phyloP scores from a whole-genome alignment of 2,113 vertebrate species.

The Globicephala melas region DNA sequence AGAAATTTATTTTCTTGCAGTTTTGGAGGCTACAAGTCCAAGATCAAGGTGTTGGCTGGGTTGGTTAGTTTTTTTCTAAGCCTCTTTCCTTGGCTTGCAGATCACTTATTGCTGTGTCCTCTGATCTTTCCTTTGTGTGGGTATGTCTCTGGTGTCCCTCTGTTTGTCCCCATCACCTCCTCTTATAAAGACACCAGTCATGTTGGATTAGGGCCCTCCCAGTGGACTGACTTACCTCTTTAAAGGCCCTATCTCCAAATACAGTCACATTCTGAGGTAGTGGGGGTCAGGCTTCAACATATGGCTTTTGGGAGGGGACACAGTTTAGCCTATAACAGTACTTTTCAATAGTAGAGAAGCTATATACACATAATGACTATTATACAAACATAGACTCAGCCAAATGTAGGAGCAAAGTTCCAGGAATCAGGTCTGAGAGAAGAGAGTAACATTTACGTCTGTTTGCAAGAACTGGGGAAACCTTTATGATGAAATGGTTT shows the following conservation, averaged over 20 bases:
- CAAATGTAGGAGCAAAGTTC: background rate
- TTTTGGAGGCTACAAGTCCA: background rate
- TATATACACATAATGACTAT: background rate
- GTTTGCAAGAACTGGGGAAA: background rate
- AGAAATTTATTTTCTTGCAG: background rate
- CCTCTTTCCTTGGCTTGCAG: background rate
- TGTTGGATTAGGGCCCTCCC: background rate
- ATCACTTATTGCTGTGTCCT: background rate
- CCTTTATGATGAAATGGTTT: background rate
- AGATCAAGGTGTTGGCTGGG: background rate
- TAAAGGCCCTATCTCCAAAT: background rate
- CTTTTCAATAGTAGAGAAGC: background rate
- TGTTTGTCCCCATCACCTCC: background rate
- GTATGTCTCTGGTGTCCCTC: background rate
- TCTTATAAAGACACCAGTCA: background rate
- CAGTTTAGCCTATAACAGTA: background rate
- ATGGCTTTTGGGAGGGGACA: background rate
- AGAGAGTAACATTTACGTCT: background rate
- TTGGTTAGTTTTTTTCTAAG: background rate
- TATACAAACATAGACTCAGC: background rate
- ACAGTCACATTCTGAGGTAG: background rate
- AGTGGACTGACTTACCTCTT: background rate
- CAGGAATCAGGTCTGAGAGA: background rate
- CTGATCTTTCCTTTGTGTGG: background rate
- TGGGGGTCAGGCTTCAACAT: background rate